Base-by-base conservation (phyloP, 2,888 invertebrate genomes). In the Camptogramma bilineatum region DNA sequence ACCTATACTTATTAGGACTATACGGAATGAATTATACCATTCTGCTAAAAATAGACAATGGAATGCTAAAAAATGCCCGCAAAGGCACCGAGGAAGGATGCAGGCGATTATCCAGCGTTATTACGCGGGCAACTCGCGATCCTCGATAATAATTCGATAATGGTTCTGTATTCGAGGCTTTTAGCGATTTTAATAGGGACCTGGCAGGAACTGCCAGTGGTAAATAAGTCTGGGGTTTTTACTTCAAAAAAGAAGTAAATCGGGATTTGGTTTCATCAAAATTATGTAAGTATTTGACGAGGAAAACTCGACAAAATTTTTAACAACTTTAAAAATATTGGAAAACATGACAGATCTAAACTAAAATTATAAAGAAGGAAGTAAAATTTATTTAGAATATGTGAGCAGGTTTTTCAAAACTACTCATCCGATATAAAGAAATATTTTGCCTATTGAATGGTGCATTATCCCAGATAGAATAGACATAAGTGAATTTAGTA, bases 71-170 rank as follows among this genome's bases (percentile, higher is more conserved):
- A 82, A 82, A 69, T 74, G 77, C 67, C 76, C 52, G 80, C 80
- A 82, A 84, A 83, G 80, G 78, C 46, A 71, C 75, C 77, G 82
- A 79, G 81, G 39, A 83, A 88, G 90, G 88, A 90, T 89, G 88
- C 84, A 68, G 74, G 70, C 85, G 85, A 89, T 90, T 90, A 90
- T 83, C 82, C 72, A 72, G 75, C 77, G 79, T 82, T 83, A 85
- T 88, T 87, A 86, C 76, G 52, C 50, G 39, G 34, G 17, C 52
- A 31, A 47, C 18, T 63, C 56, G 63, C 58, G 57, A 64, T 61
- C 65, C 60, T 60, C 57, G 51, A 60, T 54, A 64, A 63, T 67
- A 61, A 67, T 67, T 57, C 50, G 63, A 60, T 68, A 68, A 64
- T 64, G 48, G 58, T 59, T 54, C 44, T 62, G 56, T 60, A 55